A percentile compares a stretch with the other conserved stretches of the same genome.
Evolutionary conservation across 2,113 vertebrate species (phyloP).

Genomic region (Donacobius atricapilla): DNA sequence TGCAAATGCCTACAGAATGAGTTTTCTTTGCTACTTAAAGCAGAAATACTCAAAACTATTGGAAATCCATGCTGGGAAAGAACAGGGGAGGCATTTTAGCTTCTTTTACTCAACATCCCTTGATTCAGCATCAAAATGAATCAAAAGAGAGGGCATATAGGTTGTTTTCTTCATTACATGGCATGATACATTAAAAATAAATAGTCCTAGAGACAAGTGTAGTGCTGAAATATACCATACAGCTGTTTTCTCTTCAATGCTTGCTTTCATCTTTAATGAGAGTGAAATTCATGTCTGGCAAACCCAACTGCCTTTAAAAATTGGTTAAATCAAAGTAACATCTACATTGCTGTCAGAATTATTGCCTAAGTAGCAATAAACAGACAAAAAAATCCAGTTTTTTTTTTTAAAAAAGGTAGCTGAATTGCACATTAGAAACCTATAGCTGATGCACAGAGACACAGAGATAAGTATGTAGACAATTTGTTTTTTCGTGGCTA

Average conservation of each 20-base stretch:
- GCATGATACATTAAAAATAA: conserved; percentile 6
- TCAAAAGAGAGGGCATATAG: not conserved
- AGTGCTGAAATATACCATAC: not conserved
- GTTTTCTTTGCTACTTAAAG: not conserved
- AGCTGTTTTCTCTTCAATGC: conserved; percentile 7
- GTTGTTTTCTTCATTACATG: not conserved
- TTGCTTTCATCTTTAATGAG: conserved; percentile 38
- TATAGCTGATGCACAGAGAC: not conserved
- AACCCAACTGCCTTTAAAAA: conserved; percentile 38
- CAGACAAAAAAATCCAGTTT: not conserved
- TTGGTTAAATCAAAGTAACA: conserved; percentile 29
- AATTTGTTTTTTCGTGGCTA: not conserved
- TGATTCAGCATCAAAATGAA: not conserved
- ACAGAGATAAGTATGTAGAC: not conserved
- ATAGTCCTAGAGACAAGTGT: not conserved
- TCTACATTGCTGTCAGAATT: conserved; percentile 13
- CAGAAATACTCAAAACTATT: not conserved
- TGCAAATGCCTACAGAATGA: not conserved
- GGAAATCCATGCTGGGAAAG: not conserved
- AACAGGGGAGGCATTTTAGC: not conserved
- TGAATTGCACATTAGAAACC: not conserved
- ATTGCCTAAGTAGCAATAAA: conserved; percentile 18
- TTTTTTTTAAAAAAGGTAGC: not conserved
- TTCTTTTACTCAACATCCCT: not conserved
- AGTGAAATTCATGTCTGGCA: conserved; percentile 20